These are phyloP conservation scores for Fratercula arctica DNA, from an alignment of 2,797 vertebrate species.

Conservation along the genomic window DNA sequence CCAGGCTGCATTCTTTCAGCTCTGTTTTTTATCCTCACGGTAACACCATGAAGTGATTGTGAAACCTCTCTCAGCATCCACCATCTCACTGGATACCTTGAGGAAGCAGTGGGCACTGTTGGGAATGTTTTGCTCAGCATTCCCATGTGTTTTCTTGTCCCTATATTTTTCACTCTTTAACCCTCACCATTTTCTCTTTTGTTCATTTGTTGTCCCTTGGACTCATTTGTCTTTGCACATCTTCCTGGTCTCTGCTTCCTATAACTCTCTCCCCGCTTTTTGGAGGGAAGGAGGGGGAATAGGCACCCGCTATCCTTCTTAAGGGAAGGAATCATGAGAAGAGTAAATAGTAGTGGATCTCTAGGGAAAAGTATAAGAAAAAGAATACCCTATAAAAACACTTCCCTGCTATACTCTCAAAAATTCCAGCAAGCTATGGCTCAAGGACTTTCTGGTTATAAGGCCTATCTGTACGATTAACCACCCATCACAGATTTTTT, in stretches of 20 bases:
- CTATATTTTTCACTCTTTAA: background rate
- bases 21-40: accelerated
- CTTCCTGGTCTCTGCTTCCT: background rate
- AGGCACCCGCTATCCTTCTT: background rate
- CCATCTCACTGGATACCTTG: background rate
- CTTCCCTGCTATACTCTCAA: background rate
- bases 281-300: background rate
- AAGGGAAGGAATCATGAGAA: background rate
- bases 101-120: background rate
- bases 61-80: background rate
- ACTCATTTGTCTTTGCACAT: background rate
- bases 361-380: background rate
- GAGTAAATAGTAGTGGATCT: background rate
- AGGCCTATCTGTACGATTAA: background rate
- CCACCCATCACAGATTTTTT: background rate
- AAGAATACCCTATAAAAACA: background rate
- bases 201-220: background rate
- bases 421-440: background rate
- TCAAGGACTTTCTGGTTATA: background rate
- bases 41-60: background rate
- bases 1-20: background rate
- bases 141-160: background rate
- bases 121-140: background rate
- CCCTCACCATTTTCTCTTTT: background rate
- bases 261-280: background rate